phyloP scores from a whole-genome alignment of 2,797 vertebrate species.

The Naso thynnoides region DNA sequence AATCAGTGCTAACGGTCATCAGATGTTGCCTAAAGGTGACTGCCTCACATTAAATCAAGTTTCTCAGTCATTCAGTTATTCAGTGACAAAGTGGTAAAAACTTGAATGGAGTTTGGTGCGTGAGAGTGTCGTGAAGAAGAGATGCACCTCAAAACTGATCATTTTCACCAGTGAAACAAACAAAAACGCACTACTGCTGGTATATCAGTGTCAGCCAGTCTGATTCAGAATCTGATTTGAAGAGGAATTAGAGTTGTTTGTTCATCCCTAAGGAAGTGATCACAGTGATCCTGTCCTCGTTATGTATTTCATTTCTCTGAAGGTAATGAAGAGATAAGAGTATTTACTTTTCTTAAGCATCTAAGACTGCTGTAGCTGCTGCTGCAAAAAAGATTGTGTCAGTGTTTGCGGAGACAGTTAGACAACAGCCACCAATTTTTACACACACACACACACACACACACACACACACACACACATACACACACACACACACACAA shows the following conservation, averaged over 20 bases:
- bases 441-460: slow-evolving; percentile 29
- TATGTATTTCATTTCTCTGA: slow-evolving; percentile 34
- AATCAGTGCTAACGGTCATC: slow-evolving; percentile 44
- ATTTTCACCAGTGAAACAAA: not conserved
- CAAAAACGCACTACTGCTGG: not conserved
- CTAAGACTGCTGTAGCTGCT: slow-evolving; percentile 36
- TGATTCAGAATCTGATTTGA: not conserved
- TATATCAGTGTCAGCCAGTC: not conserved
- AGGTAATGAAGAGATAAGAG: slow-evolving; percentile 57
- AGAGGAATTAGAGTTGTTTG: not conserved
- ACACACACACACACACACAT: slow-evolving; percentile 42
- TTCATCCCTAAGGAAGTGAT: not conserved
- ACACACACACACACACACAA: slow-evolving; percentile 54
- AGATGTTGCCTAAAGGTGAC: slow-evolving; percentile 12
- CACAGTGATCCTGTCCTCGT: slow-evolving; percentile 21
- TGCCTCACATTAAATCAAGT: not conserved
- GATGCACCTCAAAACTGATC: not conserved
- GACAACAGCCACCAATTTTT: slow-evolving; percentile 63
- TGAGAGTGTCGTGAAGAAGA: not conserved
- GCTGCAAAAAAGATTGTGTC: slow-evolving; percentile 47
- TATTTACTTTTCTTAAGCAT: slow-evolving; percentile 58
- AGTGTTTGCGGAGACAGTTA: slow-evolving; percentile 60
- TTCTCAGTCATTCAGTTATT: not conserved
- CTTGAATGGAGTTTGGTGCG: not conserved
- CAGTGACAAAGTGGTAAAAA: too few relatives aligned